A percentile compares a stretch with the other conserved stretches of the same genome.
These are phyloP conservation scores for Condylura cristata DNA, from an alignment of 2,113 vertebrate genomes.

Conservation along the genomic window DNA sequence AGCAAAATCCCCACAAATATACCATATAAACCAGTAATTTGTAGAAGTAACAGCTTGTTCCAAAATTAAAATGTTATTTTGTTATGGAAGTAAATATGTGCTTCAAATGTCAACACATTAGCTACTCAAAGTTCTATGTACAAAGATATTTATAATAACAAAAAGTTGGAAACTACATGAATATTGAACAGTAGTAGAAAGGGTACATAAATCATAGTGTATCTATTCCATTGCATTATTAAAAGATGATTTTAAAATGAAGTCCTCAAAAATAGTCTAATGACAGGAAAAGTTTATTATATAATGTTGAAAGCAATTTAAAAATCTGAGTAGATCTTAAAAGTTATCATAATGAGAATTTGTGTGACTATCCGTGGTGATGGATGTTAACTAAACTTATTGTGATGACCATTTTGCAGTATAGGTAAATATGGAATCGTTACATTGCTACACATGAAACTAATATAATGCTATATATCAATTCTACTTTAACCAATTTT, in stretches of 20 bases:
- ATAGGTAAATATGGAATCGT: neutral
- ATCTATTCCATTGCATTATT: neutral
- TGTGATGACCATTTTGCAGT: neutral
- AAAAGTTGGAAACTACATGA: conserved; percentile 11
- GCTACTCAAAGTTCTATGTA: conserved; percentile 52
- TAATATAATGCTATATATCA: neutral
- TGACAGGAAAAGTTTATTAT: neutral
- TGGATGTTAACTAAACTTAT: neutral
- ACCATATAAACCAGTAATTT: conserved; percentile 39
- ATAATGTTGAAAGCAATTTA: conserved; percentile 32
- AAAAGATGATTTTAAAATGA: conserved; percentile 33
- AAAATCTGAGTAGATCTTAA: neutral
- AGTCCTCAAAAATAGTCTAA: conserved; percentile 26
- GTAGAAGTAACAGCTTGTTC: conserved; percentile 59
- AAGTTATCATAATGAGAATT: neutral
- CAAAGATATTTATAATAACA: conserved; percentile 50
- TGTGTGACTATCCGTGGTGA: neutral
- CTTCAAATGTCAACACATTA: conserved; percentile 57
- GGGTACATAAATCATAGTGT: neutral
- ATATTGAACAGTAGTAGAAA: conserved; percentile 48
- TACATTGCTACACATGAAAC: neutral
- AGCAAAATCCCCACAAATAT: conserved; percentile 22
- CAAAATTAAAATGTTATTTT: conserved; percentile 73
- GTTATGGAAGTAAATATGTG: conserved; percentile 49
- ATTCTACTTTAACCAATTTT: neutral